Base-by-base conservation (phyloP, 53 echinoderm and acorn worm genomes). In the Patiria pectinifera region DNA sequence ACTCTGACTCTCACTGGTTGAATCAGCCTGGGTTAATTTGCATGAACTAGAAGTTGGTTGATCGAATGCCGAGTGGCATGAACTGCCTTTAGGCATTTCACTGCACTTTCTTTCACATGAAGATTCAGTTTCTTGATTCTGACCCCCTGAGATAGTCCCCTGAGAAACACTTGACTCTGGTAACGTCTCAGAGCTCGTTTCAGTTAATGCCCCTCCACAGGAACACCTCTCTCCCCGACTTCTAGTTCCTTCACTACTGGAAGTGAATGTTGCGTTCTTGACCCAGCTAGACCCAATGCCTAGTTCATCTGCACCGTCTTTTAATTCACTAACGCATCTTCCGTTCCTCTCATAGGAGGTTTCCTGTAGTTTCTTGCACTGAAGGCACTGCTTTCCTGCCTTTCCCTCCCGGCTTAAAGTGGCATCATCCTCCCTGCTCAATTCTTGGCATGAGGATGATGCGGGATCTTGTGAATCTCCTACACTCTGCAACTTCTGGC, bases 331-430 rank as follows among this genome's bases (percentile, higher is more conserved):
- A 66, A n/a, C 83, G 0, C 19, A 24, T 2, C 14, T 66, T 84
- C 19, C 62, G 66, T 16, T 62, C 18, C 19, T 69, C 66, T 74
- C 25, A 18, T 44, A 16, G 63, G 44, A 13, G 14, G 84, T 45
- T 66, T 19, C 85, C 43, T 35, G 35, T 45, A 66, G 21, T 21
- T 35, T 70, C 69, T 45, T 26, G 69, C 85, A 85, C 66, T 69
- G 69, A 71, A 24, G 86, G 47, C 86, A 86, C 47, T 23, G 86
- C 62, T 47, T 48, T 47, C 58, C 45, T n/a, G 53, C 48, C 46
- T 24, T 49, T 12, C 24, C 75, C 22, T 53, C 1, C 2, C 0
- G 53, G 53, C 53, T 53, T 53, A 16, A 22, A 23, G 24, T 7
- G 13, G 16, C 6, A 8, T 11, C 49, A 21, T 74, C 75, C 18